A percentile compares a stretch with the other conserved stretches of the same genome.
phyloP scores from a whole-genome alignment of 2,797 vertebrate species.

The Mormyrus proboscirostris region DNA sequence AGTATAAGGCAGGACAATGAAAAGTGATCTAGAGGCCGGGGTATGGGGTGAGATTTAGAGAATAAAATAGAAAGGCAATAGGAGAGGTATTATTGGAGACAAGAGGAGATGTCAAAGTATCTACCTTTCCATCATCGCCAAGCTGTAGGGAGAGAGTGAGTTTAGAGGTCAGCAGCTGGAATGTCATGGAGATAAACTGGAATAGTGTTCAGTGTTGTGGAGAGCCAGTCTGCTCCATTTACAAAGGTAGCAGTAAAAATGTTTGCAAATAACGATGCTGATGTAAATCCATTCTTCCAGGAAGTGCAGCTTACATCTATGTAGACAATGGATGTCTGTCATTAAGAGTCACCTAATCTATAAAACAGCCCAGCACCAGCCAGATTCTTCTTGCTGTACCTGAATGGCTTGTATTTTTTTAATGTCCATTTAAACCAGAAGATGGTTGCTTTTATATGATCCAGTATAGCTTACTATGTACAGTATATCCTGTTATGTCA shows the following conservation, averaged over 20 bases:
- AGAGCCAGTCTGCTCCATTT: conserved; percentile 46
- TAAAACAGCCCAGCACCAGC: neutral
- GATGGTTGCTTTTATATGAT: neutral
- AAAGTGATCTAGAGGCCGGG: neutral
- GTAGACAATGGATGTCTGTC: conserved; percentile 39
- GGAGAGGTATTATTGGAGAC: neutral
- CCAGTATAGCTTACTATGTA: neutral
- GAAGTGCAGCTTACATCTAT: conserved; percentile 58
- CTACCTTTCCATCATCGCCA: neutral
- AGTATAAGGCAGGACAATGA: neutral
- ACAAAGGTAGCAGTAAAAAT: conserved; percentile 40
- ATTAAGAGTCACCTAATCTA: neutral
- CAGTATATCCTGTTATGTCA: neutral
- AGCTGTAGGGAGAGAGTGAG: neutral
- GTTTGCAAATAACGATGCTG: conserved; percentile 42
- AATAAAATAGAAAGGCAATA: neutral
- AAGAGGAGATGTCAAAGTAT: neutral
- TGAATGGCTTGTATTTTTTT: neutral
- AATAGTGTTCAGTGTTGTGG: conserved; percentile 41
- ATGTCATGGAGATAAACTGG: conserved; percentile 55
- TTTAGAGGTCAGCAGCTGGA: conserved; percentile 40
- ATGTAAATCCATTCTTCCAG: conserved; percentile 24
- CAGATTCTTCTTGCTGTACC: neutral
- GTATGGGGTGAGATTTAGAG: neutral
- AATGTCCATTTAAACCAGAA: neutral